Conservation (phyloP, 1,140 invertebrate species). For the Drosophila biarmipes region DNA sequence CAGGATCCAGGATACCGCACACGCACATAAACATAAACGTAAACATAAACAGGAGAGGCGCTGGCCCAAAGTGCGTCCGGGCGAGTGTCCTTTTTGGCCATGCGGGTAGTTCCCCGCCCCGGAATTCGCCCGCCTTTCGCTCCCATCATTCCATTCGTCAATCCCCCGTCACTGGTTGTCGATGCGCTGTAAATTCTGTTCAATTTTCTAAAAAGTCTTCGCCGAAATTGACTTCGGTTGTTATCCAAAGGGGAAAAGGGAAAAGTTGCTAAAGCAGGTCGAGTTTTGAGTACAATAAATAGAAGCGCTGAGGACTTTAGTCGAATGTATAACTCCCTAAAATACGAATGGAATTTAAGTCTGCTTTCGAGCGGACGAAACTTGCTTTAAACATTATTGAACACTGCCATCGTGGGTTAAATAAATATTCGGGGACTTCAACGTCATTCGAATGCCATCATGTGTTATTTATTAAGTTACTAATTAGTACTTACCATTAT, state of each 20-base stretch:
- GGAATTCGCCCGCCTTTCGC: neutral
- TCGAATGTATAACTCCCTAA: neutral
- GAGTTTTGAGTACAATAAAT: slow-evolving; percentile 56
- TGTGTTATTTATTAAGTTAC: too few relatives aligned
- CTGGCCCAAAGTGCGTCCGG: slow-evolving; percentile 53
- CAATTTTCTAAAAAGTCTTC: slow-evolving; percentile 81
- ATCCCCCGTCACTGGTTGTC: slow-evolving; percentile 51
- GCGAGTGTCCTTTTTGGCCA: slow-evolving; percentile 74
- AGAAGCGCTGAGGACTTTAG: slow-evolving; percentile 15
- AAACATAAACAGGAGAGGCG: slow-evolving; percentile 63
- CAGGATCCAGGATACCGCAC: slow-evolving; percentile 43
- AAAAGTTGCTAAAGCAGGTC: slow-evolving; percentile 31
- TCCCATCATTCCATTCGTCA: slow-evolving; percentile 43
- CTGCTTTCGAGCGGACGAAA: too few relatives aligned
- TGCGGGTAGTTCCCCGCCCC: slow-evolving; percentile 34
- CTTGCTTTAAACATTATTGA: too few relatives aligned
- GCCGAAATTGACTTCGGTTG: slow-evolving; percentile 60
- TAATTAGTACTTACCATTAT: too few relatives aligned
- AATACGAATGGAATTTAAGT: neutral
- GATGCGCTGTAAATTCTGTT: slow-evolving; percentile 72
- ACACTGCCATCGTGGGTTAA: too few relatives aligned
- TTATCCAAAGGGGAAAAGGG: slow-evolving; percentile 22
- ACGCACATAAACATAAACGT: slow-evolving; percentile 53
- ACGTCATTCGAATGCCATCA: too few relatives aligned
- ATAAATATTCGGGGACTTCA: too few relatives aligned